A percentile compares a stretch with the other conserved stretches of the same genome.
These are phyloP conservation scores for Rattus norvegicus DNA, from an alignment of 2,113 vertebrate genomes.

Conservation along the genomic window GRCr8 NC_086025.1:114448501-114449000, in stretches of 20 bases:
- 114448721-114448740: not conserved
- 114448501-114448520: not conserved
- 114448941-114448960: slow-evolving; percentile 16
- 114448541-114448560: not conserved
- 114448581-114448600: not conserved
- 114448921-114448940: not conserved
- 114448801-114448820: not conserved
- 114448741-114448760: not conserved
- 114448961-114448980: not conserved
- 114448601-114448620: not conserved
- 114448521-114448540: not conserved
- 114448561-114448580: not conserved
- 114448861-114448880: not conserved
- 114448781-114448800: not conserved
- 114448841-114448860: not conserved
- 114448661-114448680: too few relatives aligned
- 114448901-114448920: not conserved
- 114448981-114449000: slow-evolving; percentile 6
- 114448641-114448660: not conserved
- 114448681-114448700: not conserved
- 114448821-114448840: not conserved
- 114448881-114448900: not conserved
- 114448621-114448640: too few relatives aligned
- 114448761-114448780: not conserved
- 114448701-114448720: too few relatives aligned